phyloP scores from a whole-genome alignment of 2,797 vertebrate species.

The Anomalospiza imberbis region DNA sequence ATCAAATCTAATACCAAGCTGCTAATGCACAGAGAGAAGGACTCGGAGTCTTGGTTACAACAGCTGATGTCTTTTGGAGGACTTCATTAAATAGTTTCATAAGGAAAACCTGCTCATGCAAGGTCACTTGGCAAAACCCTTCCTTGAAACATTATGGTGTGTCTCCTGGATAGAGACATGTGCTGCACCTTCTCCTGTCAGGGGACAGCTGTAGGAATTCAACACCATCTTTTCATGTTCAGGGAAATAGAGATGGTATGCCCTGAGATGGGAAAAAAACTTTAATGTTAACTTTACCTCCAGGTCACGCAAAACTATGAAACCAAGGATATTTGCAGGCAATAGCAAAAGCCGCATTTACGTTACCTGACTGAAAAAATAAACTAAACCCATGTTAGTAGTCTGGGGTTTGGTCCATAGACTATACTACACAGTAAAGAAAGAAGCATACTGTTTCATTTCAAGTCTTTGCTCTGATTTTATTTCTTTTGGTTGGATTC shows the following conservation, averaged over 20 bases:
- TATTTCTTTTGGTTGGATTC: background rate
- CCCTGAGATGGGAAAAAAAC: background rate
- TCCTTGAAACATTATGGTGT: background rate
- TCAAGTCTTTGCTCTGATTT: background rate
- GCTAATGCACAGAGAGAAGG: background rate
- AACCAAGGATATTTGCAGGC: background rate
- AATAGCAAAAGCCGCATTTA: background rate
- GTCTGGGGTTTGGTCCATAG: background rate
- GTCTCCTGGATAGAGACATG: background rate
- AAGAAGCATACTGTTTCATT: background rate
- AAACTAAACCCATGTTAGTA: background rate
- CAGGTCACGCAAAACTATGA: background rate
- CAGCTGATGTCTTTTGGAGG: background rate
- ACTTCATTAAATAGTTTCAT: background rate
- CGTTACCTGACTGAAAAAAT: background rate
- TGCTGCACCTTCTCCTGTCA: background rate
- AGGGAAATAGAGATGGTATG: background rate
- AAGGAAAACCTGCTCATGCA: background rate
- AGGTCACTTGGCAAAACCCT: background rate
- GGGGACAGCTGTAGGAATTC: background rate
- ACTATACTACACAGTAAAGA: background rate
- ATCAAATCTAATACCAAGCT: background rate
- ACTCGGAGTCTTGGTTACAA: background rate
- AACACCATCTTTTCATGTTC: background rate
- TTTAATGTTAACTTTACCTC: background rate